These are phyloP conservation scores for Chondrilla cf. caribensis DNA, from an alignment of 37 sponge, comb jelly and placozoan species.

Conservation along the genomic window DNA sequence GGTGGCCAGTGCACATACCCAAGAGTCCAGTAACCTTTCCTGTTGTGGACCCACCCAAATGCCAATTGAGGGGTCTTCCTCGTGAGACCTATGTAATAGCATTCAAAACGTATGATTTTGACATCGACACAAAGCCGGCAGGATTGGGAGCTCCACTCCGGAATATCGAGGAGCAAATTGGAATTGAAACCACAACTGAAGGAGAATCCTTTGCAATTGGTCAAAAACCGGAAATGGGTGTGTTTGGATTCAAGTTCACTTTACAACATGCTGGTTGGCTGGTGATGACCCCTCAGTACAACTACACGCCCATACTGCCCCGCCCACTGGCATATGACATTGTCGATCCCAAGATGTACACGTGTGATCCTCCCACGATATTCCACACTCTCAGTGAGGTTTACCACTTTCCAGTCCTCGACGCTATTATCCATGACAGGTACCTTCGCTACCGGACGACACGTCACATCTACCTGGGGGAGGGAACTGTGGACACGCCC, in stretches of 20 bases:
- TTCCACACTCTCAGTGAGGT: slow-evolving; percentile 31
- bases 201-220: no score
- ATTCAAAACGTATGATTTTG: neutral
- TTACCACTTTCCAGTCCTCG: slow-evolving; percentile 41
- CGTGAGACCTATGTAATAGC: slow-evolving; percentile 17
- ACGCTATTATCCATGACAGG: slow-evolving; percentile 37
- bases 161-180: neutral
- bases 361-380: slow-evolving; percentile 28
- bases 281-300: slow-evolving; percentile 21
- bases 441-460: slow-evolving; percentile 22
- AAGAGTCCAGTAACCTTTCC: slow-evolving; percentile 73
- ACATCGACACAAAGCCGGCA: slow-evolving; percentile 20
- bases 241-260: slow-evolving; percentile 27
- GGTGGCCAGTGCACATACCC: slow-evolving; percentile 53
- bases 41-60: slow-evolving; percentile 68
- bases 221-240: neutral
- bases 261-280: slow-evolving; percentile 39
- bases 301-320: slow-evolving; percentile 31
- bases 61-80: slow-evolving; percentile 53
- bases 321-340: slow-evolving; percentile 32
- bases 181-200: neutral
- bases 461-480: slow-evolving; percentile 14
- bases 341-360: slow-evolving; percentile 40
- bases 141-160: slow-evolving; percentile 6
- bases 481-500: slow-evolving; percentile 39